Base-by-base conservation (phyloP, 2,888 invertebrate genomes). In the Hyles lineata region DNA sequence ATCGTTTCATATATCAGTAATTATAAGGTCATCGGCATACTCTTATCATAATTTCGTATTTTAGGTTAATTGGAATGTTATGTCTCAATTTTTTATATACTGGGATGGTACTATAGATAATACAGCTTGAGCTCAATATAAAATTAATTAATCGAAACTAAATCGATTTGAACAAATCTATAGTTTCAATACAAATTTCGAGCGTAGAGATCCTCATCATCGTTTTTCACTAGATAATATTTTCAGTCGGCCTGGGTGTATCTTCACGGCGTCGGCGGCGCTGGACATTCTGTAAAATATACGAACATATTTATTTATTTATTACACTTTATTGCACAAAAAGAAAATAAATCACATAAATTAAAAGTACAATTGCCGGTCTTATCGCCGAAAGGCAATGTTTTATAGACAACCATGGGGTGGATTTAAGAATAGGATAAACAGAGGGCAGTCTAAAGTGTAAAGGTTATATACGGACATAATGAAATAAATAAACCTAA, bases 221-320 rank as follows among this genome's bases (percentile, higher is more conserved):
- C 74, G 77, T 85, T 83, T 75, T 83, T 83, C 79, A 81, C 80
- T 84, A 81, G 76, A 82, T 75, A 75, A 78, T 78, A 75, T 78
- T 77, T 75, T 72, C 73, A 72, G 74, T 78, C 76, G 76, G 72
- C 70, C 52, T 70, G 74, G 72, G 78, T 73, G 73, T 79, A 72
- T 74, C 71, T 86, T 92, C 88, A 92, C 70, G 88, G 84, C 74
- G 84, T 85, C 63, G 90, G 88, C 35, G 92, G 88, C 0, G 95
- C 93, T 75, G 96, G 96, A 87, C 96, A 96, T 89, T 91, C 96
- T 96, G 92, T 59, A 91, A 88, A 79, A 79, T 78, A 84, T 43
- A 3, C 19, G 9, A 9, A 50, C 9, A 50, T 50, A 75, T 0
- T 29, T 29, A 29, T 29, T 29, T 29, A 29, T 29, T 29, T 29